Evolutionary conservation across 2,888 invertebrate species (phyloP), one percentile per base, ranked within the genome.

Genomic region (Octodonta nipae): DNA sequence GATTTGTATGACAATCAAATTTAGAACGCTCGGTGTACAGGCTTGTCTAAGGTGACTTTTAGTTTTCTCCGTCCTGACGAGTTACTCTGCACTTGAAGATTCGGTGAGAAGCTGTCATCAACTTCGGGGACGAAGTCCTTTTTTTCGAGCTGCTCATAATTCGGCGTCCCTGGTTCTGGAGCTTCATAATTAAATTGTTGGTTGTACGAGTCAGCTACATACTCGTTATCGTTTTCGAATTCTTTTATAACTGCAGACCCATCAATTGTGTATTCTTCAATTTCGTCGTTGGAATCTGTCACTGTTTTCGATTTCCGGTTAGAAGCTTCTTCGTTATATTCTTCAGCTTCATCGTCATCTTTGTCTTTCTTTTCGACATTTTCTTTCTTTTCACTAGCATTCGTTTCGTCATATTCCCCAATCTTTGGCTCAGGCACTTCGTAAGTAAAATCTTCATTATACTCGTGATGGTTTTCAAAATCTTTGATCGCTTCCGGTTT

Each of bases 61-160:
- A 11, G 10, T 11, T 22, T 22, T 22, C 11, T 22, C 22, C 22
- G n/a, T n/a, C 22, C 22, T n/a, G 22, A 22, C 10, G 11, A 10
- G 10, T 22, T 22, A 11, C 22, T 44, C 16, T 33, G 30, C 17
- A 56, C 37, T 33, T 43, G 41, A 1, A 56, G 55, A 30, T 52
- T 54, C 13, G 50, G 46, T 13, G 56, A 51, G n/a, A 56, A 41
- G 5, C 38, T 40, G 4, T 51, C 50, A 33, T 55, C 55, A 12
- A 50, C 51, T 17, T 47, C 42, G 30, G 41, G 38, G 22, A 10
- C 10, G 13, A 10, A 17, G 8, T 43, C 40, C 34, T 47, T 51
- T 1, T 33, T 35, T 30, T 52, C 50, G 4, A 49, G 28, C 36
- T 45, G 42, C 7, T 37, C 39, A 24, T 44, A 41, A 30, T 51